Base-by-base conservation (phyloP, 2,797 vertebrate genomes). In the Sylvia borin region DNA sequence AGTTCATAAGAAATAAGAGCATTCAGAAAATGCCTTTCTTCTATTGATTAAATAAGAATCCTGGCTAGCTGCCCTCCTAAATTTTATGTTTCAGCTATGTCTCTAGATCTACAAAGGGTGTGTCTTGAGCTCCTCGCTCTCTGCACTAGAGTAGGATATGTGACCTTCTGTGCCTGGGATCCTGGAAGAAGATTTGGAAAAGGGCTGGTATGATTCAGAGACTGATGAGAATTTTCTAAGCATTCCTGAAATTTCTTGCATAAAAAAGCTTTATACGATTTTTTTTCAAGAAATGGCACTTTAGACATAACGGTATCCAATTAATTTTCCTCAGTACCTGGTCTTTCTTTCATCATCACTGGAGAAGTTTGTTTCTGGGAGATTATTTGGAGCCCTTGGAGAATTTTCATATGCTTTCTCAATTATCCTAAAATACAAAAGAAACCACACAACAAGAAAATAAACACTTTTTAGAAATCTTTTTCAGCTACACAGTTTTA, bases 311-410 rank as follows among this genome's bases (percentile, higher is more conserved):
- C 4, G 1, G 20, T 43, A 48, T 74, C 70, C 25, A 32, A 62
- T 54, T 54, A 31, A 71, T 43, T 86, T 31, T 58, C 24, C 38
- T 57, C 11, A 48, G 11, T 97, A 98, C 96, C 98, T 97, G 92
- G 45, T 76, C 29, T 50, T 95, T 88, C 66, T 96, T 66, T 71
- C 90, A 61, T 25, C 66, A 73, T 97, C 88, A 27, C 81, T 72
- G 51, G 72, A 94, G 71, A 65, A 75, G 5, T 68, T 92, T 65
- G 40, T 78, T 25, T 91, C 76, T 29, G 95, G 77, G 7, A 80
- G 50, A 50, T 68, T 93, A 55, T 60, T 89, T 51, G 65, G 61
- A 91, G 61, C 24, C 31, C 42, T 78, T 34, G 76, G 70, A 45
- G 65, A 25, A 85, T 95, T 88, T 88, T 90, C 89, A 65, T 27